Base-by-base conservation (phyloP, 2,113 vertebrate species). In the Trichechus manatus region DNA sequence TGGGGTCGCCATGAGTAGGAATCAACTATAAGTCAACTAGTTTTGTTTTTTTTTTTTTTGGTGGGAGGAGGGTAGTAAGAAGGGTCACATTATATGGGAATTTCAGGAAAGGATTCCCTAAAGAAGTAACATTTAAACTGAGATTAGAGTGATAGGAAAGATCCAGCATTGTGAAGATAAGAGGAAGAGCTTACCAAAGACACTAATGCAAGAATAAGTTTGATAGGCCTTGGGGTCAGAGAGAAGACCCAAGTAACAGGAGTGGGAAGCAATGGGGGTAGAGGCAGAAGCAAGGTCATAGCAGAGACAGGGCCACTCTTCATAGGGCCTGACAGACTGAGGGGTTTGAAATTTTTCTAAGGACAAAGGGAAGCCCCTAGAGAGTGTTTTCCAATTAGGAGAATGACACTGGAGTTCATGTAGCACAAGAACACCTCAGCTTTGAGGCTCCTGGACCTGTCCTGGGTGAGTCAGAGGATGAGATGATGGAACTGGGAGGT, bases 401-500 rank as follows among this genome's bases (percentile, higher is more conserved):
- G n/a, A 64, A 2, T 36, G 27, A 64, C 4, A 42, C 17, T 56
- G 23, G 14, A 36, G 13, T 42, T 82, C 14, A 5, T 11, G 36
- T 1, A 64, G 13, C 3, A 74, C 0, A 9, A 68, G 94, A 77
- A 13, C 6, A 78, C 39, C 70, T 64, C 36, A 75, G 27, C 22
- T 27, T 0, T 14, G 20, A 56, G 11, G 31, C 4, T 50, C 29
- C 7, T 22, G 3, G 1, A 53, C 70, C 56, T 23, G 3, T 29
- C 17, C 13, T 50, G 44, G 4, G 20, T n/a, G 17, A 17, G 3
- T 56, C 56, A 64, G n/a, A 74, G 31, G 33, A 31, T 31, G 25
- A 9, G 44, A n/a, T 20, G 47, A 10, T 13, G 14, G 20, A 23
- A 87, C 53, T 50, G 39, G 11, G 39, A 68, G 66, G 22, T 27